Base-by-base conservation (phyloP, 2,888 invertebrate species). In the Drosophila monieri region DNA sequence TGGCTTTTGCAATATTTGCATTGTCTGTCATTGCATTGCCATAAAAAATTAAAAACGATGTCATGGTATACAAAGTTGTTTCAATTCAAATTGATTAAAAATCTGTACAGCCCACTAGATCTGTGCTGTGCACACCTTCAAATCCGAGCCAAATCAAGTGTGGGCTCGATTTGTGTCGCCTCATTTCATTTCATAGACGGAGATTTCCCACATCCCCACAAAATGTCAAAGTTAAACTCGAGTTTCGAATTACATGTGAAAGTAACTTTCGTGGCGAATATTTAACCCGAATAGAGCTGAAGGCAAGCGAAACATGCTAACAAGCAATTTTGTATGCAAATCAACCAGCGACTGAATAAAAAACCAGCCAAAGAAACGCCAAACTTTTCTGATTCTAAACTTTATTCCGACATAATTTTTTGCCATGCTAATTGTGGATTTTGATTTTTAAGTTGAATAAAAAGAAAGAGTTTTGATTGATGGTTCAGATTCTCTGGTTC, bases 261-360 rank as follows among this genome's bases (percentile, higher is more conserved):
- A 80, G 84, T 79, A 65, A 27, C 49, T 59, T 59, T 59, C 48
- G 8, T 21, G 43, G 15, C 6, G 54, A 57, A 46, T 46, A 62
- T 78, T 66, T 51, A 54, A 67, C 60, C 53, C 44, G 47, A 65
- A 68, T 57, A 49, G 62, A 27, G 35, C 60, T 32, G 52, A 62
- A 55, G 32, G 25, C 54, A 61, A 74, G 60, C 75, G 51, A 64
- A 69, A 60, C 48, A 74, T 66, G 61, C 78, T 62, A 77, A 79
- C 79, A 77, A 81, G 74, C 84, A 86, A 84, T 84, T 84, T 86
- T 59, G 57, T 77, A 84, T 84, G 84, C 77, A 84, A 84, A 84
- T 84, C 78, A 69, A 66, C 41, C 23, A 23, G 15, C 73, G 52
- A 32, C 64, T 84, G 81, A 84, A 80, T 80, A 84, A 84, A 78